A percentile compares a stretch with the other conserved stretches of the same genome.
These are phyloP conservation scores for Lethenteron camtschaticum DNA, from an alignment of 2,113 vertebrate species.

Conservation along the genomic window DNA sequence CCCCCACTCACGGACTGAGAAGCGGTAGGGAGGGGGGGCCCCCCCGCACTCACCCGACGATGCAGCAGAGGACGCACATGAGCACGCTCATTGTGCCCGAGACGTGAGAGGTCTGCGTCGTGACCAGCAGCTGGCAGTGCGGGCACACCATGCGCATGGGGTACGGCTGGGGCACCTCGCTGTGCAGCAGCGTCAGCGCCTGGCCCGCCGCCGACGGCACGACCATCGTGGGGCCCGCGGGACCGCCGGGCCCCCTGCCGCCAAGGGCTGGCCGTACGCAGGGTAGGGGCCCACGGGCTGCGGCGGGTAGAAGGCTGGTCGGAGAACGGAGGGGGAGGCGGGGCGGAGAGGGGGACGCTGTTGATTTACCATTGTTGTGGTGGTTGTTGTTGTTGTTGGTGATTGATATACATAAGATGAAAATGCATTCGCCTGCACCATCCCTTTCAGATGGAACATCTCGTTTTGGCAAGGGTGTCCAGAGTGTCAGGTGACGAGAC, in stretches of 20 bases:
- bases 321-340: background rate
- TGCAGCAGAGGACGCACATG: conserved; percentile 5
- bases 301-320: background rate
- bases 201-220: background rate
- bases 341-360: background rate
- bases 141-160: background rate
- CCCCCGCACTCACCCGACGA: background rate
- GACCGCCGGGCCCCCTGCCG: background rate
- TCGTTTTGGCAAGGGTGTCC: too few species aligned
- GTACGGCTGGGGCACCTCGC: background rate
- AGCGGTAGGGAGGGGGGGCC: too few species aligned
- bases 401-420: too few species aligned
- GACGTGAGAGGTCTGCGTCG: background rate
- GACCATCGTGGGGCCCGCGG: background rate
- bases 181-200: background rate
- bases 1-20: too few species aligned
- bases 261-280: too few species aligned
- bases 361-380: too few species aligned
- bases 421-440: too few species aligned
- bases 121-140: background rate
- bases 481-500: too few species aligned
- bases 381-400: too few species aligned
- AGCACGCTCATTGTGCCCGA: background rate
- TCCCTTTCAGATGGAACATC: too few species aligned
- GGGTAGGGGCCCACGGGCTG: background rate